These are phyloP conservation scores for Hozukius guyotensis DNA, from an alignment of 2,797 vertebrate species.

Conservation along the genomic window DNA sequence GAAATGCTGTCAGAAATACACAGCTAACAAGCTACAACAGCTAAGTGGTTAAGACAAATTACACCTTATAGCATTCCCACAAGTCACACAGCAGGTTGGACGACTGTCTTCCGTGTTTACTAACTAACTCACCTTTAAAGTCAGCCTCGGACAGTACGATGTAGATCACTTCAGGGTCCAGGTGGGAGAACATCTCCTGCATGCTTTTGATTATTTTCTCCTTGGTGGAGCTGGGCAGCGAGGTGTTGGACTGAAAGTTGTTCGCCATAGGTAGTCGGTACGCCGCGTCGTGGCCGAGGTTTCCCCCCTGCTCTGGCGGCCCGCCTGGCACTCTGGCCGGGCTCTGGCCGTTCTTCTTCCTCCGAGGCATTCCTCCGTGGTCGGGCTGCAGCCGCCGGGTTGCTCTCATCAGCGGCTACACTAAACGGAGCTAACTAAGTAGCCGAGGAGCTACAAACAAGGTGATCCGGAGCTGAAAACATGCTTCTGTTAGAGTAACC, in stretches of 20 bases:
- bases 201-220: slow-evolving; percentile 86
- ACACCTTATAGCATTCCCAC: neutral
- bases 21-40: slow-evolving; percentile 15
- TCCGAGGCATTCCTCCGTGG: slow-evolving; percentile 88
- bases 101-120: neutral
- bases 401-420: slow-evolving; percentile 44
- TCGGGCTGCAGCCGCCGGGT: neutral
- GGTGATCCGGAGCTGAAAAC: neutral
- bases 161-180: slow-evolving; percentile 94
- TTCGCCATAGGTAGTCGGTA: slow-evolving; percentile 42
- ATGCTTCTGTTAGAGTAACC: slow-evolving; percentile 12
- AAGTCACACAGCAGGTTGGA: slow-evolving; percentile 3
- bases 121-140: slow-evolving; percentile 89
- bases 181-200: slow-evolving; percentile 95
- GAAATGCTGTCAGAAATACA: neutral
- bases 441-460: neutral
- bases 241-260: slow-evolving; percentile 33
- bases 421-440: slow-evolving; percentile 22
- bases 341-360: slow-evolving; percentile 88
- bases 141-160: slow-evolving; percentile 96
- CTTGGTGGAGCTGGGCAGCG: slow-evolving; percentile 58
- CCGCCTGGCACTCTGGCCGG: slow-evolving; percentile 81
- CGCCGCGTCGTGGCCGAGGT: slow-evolving; percentile 31
- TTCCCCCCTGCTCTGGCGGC: slow-evolving; percentile 42
- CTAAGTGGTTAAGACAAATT: slow-evolving; percentile 37